Percentiles rank a stretch among this genome's conserved stretches.
These are phyloP conservation scores for Pararge aegeria DNA, from an alignment of 1,140 invertebrate species.

Conservation along the genomic window DNA sequence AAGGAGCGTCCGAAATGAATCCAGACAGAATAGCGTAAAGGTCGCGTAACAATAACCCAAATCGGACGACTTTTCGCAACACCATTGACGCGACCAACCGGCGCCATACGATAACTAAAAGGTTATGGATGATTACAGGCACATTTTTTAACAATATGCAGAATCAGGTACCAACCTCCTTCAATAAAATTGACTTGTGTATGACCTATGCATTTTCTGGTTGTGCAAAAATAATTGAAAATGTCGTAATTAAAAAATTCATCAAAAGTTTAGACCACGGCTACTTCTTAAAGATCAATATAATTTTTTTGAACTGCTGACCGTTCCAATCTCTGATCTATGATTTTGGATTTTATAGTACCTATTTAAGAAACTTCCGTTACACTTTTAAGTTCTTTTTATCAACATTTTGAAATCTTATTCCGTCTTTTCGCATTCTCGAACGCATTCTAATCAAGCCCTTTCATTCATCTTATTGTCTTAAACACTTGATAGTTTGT, in stretches of 20 bases:
- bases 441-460: background rate
- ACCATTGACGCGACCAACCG: conserved; percentile 39
- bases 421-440: background rate
- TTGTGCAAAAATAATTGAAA: no score
- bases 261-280: no score
- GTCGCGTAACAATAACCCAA: conserved; percentile 59
- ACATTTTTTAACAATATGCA: background rate
- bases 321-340: no score
- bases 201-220: no score
- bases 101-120: conserved; percentile 34
- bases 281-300: no score
- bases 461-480: conserved; percentile 11
- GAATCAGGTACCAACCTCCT: no score
- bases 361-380: no score
- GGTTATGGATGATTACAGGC: background rate
- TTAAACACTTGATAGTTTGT: conserved; percentile 19
- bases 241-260: no score
- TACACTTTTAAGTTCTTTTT: background rate
- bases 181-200: no score
- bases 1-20: conserved; percentile 31
- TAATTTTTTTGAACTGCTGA: no score
- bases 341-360: no score
- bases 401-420: background rate
- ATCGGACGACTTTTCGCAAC: conserved; percentile 51
- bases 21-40: conserved; percentile 47